Evolutionary conservation across 2,888 invertebrate species (phyloP).

Genomic region (Cotesia congregata): DNA sequence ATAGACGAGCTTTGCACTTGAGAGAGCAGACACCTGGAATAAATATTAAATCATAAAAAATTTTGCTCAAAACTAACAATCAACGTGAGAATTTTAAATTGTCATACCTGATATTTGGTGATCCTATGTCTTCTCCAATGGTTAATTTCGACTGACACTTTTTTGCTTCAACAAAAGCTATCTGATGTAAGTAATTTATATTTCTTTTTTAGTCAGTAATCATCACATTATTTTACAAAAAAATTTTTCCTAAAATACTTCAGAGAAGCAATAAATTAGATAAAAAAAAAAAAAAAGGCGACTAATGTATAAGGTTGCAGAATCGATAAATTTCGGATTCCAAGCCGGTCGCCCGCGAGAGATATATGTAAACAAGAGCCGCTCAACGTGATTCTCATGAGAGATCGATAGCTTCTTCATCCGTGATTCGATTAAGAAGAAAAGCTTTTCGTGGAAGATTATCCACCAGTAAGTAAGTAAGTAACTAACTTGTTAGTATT

Average conservation of each 20-base stretch:
- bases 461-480: too few relatives aligned
- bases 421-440: slow-evolving; percentile 42
- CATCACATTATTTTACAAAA: too few relatives aligned
- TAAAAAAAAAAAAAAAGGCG: background rate
- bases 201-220: too few relatives aligned
- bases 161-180: background rate
- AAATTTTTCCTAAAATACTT: too few relatives aligned
- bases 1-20: slow-evolving; percentile 5
- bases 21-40: background rate
- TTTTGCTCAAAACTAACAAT: background rate
- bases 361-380: slow-evolving; percentile 64
- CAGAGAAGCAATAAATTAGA: slow-evolving; percentile 19
- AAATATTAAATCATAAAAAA: background rate
- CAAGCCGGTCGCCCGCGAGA: slow-evolving; percentile 55
- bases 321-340: slow-evolving; percentile 59
- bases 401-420: slow-evolving; percentile 52
- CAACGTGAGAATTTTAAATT: background rate
- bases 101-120: slow-evolving; percentile 52
- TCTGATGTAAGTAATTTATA: background rate
- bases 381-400: slow-evolving; percentile 64
- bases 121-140: slow-evolving; percentile 54
- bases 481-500: background rate
- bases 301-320: slow-evolving; percentile 28
- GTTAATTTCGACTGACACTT: slow-evolving; percentile 63
- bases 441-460: slow-evolving; percentile 58